Base-by-base conservation (phyloP, 2,113 vertebrate genomes). In the Aepyceros melampus region DNA sequence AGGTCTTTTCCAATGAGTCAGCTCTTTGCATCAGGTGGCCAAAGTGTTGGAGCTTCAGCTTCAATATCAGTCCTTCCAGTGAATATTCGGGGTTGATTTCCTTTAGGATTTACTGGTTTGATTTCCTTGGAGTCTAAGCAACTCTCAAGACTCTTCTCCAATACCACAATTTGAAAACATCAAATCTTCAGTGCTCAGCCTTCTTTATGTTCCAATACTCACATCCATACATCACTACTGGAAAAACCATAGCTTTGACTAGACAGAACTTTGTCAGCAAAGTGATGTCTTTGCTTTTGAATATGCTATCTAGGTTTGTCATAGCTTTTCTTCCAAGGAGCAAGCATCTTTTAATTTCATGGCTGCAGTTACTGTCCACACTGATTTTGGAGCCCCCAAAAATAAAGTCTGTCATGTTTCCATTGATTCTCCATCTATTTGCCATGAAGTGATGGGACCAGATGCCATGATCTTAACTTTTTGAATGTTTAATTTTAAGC, bases 161-260 rank as follows among this genome's bases (percentile, higher is more conserved):
- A 71, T 23, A 71, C 4, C 64, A 71, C 19, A 71, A 5, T 36
- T 71, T 71, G 64, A 71, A 71, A 71, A 36, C 64, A 71, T 71
- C n/a, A 36, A 23, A 71, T 71, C n/a, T 21, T 71, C 1, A 71
- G n/a, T 0, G 0, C 64, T 71, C 64, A 71, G n/a, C 4, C 7
- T 19, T 19, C 33, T 67, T 67, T n/a, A 67, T 67, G 64, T 19
- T n/a, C 16, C 16, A 67, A 19, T 16, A 17, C 8, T n/a, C 33
- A 5, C 62, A 67, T 67, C n/a, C 19, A 23, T 36, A 71, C n/a
- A 36, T 36, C 16, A 71, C 64, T 36, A 71, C 19, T 71, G n/a
- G 64, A 5, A 36, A 71, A 71, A 12, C n/a, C n/a, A 23, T 71
- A 36, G n/a, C n/a, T 71, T 71, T 21, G 9, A 71, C 4, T 36